phyloP scores from a whole-genome alignment of 2,888 invertebrate species.

The Plagodis dolabraria region DNA sequence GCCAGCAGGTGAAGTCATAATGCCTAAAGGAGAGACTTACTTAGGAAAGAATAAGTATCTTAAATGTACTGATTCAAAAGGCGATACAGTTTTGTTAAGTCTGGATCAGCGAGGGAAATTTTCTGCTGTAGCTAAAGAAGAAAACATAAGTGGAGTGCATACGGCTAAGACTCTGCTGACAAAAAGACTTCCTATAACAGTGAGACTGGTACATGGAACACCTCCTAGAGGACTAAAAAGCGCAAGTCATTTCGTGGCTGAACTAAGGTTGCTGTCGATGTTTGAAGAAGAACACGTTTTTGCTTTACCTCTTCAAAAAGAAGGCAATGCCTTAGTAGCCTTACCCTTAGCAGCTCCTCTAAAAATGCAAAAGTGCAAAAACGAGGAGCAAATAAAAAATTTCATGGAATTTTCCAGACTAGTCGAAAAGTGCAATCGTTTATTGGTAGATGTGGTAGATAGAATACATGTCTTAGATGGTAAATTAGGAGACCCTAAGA shows the following conservation, averaged over 20 bases:
- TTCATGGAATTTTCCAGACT: conserved; percentile 91
- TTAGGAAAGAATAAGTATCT: conserved; percentile 91
- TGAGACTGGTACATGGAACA: conserved; percentile 95
- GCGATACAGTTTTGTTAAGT: conserved; percentile 92
- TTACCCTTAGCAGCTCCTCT: conserved; percentile 94
- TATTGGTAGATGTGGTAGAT: conserved; percentile 91
- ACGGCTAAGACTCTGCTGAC: conserved; percentile 94
- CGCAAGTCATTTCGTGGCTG: conserved; percentile 92
- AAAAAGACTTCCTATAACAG: conserved; percentile 96
- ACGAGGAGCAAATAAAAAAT: conserved; percentile 91
- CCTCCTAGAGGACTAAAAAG: conserved; percentile 93
- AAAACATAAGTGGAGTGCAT: conserved; percentile 97
- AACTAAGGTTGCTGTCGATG: conserved; percentile 92
- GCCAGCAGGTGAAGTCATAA: conserved; percentile 93
- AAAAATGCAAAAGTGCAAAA: conserved; percentile 92
- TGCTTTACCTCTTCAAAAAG: conserved; percentile 92
- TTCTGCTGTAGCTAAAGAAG: conserved; percentile 96
- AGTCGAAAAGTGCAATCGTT: conserved; percentile 90
- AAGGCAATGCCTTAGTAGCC: conserved; percentile 90
- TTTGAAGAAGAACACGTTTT: conserved; percentile 95
- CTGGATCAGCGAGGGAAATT: conserved; percentile 96
- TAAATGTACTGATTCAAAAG: conserved; percentile 93
- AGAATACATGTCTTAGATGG: conserved; percentile 92
- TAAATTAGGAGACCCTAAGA: conserved; percentile 88
- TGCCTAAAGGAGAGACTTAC: conserved; percentile 89